phyloP scores from a whole-genome alignment of 2,888 invertebrate genomes.

The Pasiphila rectangulata region DNA sequence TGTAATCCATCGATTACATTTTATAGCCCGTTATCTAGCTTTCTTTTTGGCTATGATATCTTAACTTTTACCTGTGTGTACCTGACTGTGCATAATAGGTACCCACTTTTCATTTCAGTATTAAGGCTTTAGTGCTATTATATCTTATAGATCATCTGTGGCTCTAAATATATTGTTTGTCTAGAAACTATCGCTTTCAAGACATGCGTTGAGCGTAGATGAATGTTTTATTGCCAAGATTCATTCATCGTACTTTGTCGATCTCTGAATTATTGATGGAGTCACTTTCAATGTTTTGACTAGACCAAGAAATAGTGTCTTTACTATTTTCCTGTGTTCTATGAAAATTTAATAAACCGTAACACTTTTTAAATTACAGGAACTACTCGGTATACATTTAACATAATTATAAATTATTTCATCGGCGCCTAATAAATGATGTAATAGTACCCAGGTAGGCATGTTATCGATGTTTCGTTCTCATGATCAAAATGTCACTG shows the following conservation, averaged over 20 bases:
- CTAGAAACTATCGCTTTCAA: conserved; percentile 13
- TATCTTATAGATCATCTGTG: not conserved
- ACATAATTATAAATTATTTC: no score
- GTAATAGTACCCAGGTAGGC: no score
- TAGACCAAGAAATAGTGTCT: no score
- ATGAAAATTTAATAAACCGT: no score
- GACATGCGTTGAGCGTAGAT: conserved; percentile 2
- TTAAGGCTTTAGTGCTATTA: not conserved
- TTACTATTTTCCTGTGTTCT: no score
- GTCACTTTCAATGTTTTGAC: not conserved
- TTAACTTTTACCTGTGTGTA: conserved; percentile 3
- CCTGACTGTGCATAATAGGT: conserved; percentile 14
- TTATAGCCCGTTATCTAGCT: not conserved
- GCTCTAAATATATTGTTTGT: not conserved
- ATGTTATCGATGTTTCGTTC: not conserved
- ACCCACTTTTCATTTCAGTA: conserved; percentile 13
- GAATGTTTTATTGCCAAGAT: conserved; percentile 8
- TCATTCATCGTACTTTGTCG: conserved; percentile 4
- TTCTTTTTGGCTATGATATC: not conserved
- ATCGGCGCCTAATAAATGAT: no score
- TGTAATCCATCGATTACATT: not conserved
- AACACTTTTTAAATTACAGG: no score
- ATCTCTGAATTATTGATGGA: conserved; percentile 9
- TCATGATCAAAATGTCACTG: conserved; percentile 15
- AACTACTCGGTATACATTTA: no score